Base-by-base conservation (phyloP, 2,888 invertebrate genomes). In the Lithosia quadra region DNA sequence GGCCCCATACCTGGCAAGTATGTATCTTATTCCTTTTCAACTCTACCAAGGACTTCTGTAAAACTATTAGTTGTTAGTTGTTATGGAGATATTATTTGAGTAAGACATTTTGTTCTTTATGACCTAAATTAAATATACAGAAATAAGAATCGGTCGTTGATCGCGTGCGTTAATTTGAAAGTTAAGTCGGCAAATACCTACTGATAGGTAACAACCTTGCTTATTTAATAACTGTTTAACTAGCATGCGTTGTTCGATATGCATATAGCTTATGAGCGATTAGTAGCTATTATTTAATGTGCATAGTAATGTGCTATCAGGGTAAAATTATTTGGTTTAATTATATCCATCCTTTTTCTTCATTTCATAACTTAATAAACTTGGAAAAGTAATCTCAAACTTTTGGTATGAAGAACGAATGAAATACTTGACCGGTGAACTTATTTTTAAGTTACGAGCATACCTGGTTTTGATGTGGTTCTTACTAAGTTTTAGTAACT, bases 81-180 rank as follows among this genome's bases (percentile, higher is more conserved):
- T 4, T 28, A 28, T 49, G 18, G 0, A 5, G 1, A 49, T 49
- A 9, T n/a, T n/a, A 49, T n/a, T 49, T 49, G 2, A n/a, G 56
- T 28, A 56, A 56, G 24, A 13, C 13, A 13, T 63, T 33, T 63
- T 56, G 67, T 76, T 65, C 24, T 67, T 70, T 53, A 67, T 34
- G 34, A 21, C n/a, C 55, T 76, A 82, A 80, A 83, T 81, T 75
- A 77, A 76, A 77, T 80, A 78, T 61, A 70, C 78, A 76, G n/a
- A 81, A 75, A 55, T 74, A 75, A 82, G 79, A 77, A 79, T 74
- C 77, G 77, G 76, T 78, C 75, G 72, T 71, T 73, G 67, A 69
- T 78, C 72, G 77, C 75, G 75, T 81, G 56, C 77, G 73, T 77
- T 78, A 84, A 76, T 82, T 78, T 84, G 81, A 83, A 81, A 84